These are phyloP conservation scores for Oreochromis niloticus DNA, from an alignment of 2,113 vertebrate genomes.

Conservation along the genomic window DNA sequence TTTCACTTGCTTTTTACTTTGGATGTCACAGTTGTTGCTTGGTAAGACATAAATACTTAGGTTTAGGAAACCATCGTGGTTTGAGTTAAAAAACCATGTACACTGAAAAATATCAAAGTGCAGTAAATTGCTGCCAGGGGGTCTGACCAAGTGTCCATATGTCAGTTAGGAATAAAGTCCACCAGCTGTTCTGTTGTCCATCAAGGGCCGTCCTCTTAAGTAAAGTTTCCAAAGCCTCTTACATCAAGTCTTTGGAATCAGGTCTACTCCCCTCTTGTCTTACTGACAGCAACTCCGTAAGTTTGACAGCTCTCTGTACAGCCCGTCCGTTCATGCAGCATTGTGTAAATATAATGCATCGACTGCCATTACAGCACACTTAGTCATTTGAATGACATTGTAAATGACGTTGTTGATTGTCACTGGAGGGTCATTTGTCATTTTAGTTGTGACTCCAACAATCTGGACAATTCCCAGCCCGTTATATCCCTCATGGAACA, in stretches of 20 bases:
- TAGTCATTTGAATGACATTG: slow-evolving; percentile 47
- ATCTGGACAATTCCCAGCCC: slow-evolving; percentile 55
- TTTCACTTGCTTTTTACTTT: background rate
- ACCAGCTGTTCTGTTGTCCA: background rate
- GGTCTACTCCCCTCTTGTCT: background rate
- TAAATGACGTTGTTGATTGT: slow-evolving; percentile 60
- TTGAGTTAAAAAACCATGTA: background rate
- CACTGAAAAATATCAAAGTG: background rate
- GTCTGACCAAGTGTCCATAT: background rate
- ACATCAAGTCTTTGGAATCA: background rate
- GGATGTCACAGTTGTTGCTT: background rate
- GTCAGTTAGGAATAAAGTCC: background rate
- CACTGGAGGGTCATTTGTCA: slow-evolving; percentile 56
- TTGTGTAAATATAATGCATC: slow-evolving; percentile 27
- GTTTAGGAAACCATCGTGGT: background rate
- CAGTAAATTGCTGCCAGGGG: background rate
- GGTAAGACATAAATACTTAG: background rate
- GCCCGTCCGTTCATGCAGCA: background rate
- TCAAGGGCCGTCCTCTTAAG: background rate
- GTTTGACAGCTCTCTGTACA: background rate
- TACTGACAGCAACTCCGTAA: background rate
- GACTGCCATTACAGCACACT: slow-evolving; percentile 24
- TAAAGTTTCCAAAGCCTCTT: slow-evolving; percentile 1
- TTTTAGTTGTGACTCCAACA: slow-evolving; percentile 50
- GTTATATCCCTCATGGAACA: slow-evolving; percentile 54